These are phyloP conservation scores for Callionymus lyra DNA, from an alignment of 2,113 vertebrate species.

Conservation along the genomic window DNA sequence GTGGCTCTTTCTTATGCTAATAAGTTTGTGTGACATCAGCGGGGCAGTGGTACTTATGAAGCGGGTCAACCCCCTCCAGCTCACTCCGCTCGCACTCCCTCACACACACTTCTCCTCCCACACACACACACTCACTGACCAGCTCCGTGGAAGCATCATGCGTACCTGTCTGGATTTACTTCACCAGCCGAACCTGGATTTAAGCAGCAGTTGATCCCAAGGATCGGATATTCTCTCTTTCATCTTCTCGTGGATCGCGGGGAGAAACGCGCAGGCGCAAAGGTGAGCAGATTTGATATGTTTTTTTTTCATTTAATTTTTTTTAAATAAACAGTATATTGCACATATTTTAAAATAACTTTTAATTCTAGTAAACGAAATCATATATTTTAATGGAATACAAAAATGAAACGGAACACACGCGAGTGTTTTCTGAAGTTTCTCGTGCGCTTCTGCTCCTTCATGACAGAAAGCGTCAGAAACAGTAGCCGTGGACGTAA, in stretches of 20 bases:
- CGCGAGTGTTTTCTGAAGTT: too few relatives aligned
- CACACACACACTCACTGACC: slow-evolving; percentile 7
- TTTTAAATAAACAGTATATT: not conserved
- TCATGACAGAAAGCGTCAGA: too few relatives aligned
- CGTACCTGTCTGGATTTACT: slow-evolving; percentile 48
- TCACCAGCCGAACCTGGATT: slow-evolving; percentile 50
- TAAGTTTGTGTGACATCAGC: slow-evolving; percentile 75
- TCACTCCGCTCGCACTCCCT: slow-evolving; percentile 23
- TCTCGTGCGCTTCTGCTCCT: too few relatives aligned
- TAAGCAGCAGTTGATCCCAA: slow-evolving; percentile 14
- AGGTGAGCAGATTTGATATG: slow-evolving; percentile 34
- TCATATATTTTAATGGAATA: too few relatives aligned
- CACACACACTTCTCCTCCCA: slow-evolving; percentile 2
- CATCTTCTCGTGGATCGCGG: not conserved
- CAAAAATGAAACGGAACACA: too few relatives aligned
- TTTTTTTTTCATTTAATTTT: too few relatives aligned
- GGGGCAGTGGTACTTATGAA: slow-evolving; percentile 64
- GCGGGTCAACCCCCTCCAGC: slow-evolving; percentile 35
- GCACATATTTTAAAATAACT: not conserved
- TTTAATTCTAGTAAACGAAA: too few relatives aligned
- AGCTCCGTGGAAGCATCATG: slow-evolving; percentile 34
- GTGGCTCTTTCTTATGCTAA: slow-evolving; percentile 81
- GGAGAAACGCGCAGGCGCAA: slow-evolving; percentile 1
- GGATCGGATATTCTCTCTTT: slow-evolving; percentile 31
- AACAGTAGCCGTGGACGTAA: too few relatives aligned